Evolutionary conservation across 2,888 invertebrate genomes (phyloP), one percentile per base, ranked within the genome.

Genomic region (Cephus rjabovi): DNA sequence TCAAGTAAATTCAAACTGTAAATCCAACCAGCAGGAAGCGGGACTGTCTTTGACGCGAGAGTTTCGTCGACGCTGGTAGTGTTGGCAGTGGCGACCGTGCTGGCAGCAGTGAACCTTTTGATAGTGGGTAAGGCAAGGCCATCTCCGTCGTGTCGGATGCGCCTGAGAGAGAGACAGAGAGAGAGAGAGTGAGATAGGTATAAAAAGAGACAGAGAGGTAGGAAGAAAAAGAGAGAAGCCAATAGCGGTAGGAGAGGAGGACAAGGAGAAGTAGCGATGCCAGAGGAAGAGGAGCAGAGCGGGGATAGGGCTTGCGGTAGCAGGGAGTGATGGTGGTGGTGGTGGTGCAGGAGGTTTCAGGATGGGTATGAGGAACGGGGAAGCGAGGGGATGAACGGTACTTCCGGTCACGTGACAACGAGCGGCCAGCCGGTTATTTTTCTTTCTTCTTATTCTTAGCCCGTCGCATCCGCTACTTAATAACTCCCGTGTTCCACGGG

Each of bases 401-500:
- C 91, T 91, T 91, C 91, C 91, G 91, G 91, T 91, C 91, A 91
- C 91, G 90, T 91, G 91, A 91, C 89, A 88, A 83, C 83, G 85
- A 83, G 79, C 83, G 80, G 80, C 88, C 83, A 87, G 89, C 86
- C 89, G 89, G 89, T 89, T 89, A 90, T 90, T 90, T 91, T 90
- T 89, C 90, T 90, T 89, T 90, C 89, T 91, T 91, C 89, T 91
- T 91, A 91, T 91, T 91, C 90, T 91, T 90, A 89, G 90, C 88
- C 88, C 86, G 87, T 87, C 89, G 87, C 88, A 88, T 89, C 88
- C 89, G 87, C 88, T 88, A 88, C 87, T 88, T 89, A 89, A 89
- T 89, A 89, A 89, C 88, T 87, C 86, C 85, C 84, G 86, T 86
- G 88, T 88, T 87, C 87, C 84, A 83, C 82, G 73, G 70, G 70